Conservation (phyloP, 2,888 invertebrate genomes). For the Tromatobia lineatoria region DNA sequence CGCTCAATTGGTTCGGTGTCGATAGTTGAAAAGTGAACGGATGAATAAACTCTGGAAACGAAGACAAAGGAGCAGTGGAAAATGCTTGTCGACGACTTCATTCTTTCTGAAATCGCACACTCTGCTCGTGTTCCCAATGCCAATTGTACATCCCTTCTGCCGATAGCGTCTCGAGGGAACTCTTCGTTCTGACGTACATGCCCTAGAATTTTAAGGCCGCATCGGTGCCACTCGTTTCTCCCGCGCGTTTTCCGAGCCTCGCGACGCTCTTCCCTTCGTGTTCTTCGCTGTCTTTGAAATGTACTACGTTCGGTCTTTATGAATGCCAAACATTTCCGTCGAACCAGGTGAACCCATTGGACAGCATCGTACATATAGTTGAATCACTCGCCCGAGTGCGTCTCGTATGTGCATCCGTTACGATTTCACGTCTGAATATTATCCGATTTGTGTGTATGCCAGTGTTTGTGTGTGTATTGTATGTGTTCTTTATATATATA, state of each 20-base stretch:
- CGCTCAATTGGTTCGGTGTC: not conserved
- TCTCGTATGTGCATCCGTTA: slow-evolving; percentile 22
- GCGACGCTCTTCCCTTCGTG: not conserved
- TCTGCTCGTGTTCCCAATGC: not conserved
- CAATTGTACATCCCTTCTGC: not conserved
- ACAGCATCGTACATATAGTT: not conserved
- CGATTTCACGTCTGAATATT: slow-evolving; percentile 30
- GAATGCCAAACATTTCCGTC: slow-evolving; percentile 34
- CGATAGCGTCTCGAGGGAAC: not conserved
- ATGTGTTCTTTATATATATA: slow-evolving; percentile 10
- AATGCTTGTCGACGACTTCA: not conserved
- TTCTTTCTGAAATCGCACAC: not conserved
- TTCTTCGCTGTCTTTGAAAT: slow-evolving; percentile 1
- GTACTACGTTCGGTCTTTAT: slow-evolving; percentile 20
- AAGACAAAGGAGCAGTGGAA: not conserved
- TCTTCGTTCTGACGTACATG: not conserved
- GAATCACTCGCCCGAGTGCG: slow-evolving; percentile 7
- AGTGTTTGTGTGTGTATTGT: slow-evolving; percentile 32
- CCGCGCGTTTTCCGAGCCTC: not conserved
- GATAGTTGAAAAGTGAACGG: not conserved
- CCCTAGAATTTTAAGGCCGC: slow-evolving; percentile 10
- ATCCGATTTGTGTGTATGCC: slow-evolving; percentile 30
- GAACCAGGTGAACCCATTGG: not conserved
- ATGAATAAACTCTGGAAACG: not conserved
- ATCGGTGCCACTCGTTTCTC: not conserved